Evolutionary conservation across 2,797 vertebrate species (phyloP).

Genomic region (Hafferia zeledoni): DNA sequence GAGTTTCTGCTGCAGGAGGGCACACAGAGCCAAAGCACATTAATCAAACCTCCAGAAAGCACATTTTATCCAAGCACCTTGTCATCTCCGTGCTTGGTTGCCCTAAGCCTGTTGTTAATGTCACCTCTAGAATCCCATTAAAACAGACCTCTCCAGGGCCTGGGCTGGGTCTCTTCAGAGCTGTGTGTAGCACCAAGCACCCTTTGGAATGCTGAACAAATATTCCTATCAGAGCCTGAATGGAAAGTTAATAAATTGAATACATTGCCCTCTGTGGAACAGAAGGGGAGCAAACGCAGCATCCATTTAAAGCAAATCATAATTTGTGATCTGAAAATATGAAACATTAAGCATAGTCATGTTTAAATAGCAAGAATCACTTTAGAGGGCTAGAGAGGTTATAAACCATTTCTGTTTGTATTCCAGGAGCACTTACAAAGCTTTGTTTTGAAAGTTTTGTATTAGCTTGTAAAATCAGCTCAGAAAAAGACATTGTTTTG

Average conservation of each 20-base stretch:
- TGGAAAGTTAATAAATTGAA: conserved; percentile 1
- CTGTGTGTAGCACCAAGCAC: not conserved
- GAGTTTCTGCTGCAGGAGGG: not conserved
- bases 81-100: rapidly evolving
- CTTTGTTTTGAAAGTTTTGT: conserved; percentile 13
- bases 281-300: not conserved
- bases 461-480: not conserved
- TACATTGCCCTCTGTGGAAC: not conserved
- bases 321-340: not conserved
- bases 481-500: not conserved
- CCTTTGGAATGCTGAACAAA: not conserved
- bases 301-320: not conserved
- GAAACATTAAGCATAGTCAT: not conserved
- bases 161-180: not conserved
- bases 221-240: not conserved
- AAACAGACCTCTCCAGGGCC: not conserved
- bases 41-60: not conserved
- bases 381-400: not conserved
- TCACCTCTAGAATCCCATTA: not conserved
- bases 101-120: not conserved
- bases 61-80: not conserved
- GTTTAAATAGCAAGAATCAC: not conserved
- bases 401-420: not conserved
- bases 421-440: not conserved
- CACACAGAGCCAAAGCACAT: not conserved